Conservation (phyloP, 2,113 vertebrate genomes). For the Alectura lathami region DNA sequence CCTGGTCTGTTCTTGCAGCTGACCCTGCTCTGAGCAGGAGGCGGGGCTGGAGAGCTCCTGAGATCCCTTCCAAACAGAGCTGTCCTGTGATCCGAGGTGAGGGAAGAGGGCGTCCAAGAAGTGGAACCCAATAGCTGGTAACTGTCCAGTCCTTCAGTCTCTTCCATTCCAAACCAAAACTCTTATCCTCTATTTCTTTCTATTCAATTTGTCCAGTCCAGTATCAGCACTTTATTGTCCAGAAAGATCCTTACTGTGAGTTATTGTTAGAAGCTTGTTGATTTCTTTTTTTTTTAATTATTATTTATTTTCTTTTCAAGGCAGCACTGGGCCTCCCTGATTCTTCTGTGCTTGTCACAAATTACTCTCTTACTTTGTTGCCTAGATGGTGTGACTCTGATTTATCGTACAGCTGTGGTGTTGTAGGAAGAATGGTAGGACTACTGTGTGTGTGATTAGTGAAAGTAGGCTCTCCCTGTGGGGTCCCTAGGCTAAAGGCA, state of each 20-base stretch:
- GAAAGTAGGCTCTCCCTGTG: background rate
- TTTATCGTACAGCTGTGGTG: background rate
- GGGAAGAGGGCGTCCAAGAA: background rate
- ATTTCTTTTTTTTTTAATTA: background rate
- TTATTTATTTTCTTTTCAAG: background rate
- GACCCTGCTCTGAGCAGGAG: background rate
- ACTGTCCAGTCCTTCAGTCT: background rate
- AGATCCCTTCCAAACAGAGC: background rate
- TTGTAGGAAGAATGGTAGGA: background rate
- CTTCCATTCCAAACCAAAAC: background rate
- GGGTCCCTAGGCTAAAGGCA: background rate
- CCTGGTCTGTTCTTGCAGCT: background rate
- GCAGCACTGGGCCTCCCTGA: background rate
- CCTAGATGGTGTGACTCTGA: background rate
- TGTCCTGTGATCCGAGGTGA: rapidly evolving
- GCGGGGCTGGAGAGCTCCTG: background rate
- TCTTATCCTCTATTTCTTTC: background rate
- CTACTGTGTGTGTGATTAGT: background rate
- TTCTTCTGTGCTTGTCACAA: background rate
- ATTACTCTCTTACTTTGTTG: background rate
- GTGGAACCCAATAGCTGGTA: background rate
- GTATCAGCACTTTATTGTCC: background rate
- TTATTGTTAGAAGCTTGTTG: background rate
- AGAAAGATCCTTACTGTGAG: background rate
- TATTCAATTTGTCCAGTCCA: background rate